These are phyloP conservation scores for Arctopsyche grandis DNA, from an alignment of 1,140 invertebrate genomes.

Conservation along the genomic window DNA sequence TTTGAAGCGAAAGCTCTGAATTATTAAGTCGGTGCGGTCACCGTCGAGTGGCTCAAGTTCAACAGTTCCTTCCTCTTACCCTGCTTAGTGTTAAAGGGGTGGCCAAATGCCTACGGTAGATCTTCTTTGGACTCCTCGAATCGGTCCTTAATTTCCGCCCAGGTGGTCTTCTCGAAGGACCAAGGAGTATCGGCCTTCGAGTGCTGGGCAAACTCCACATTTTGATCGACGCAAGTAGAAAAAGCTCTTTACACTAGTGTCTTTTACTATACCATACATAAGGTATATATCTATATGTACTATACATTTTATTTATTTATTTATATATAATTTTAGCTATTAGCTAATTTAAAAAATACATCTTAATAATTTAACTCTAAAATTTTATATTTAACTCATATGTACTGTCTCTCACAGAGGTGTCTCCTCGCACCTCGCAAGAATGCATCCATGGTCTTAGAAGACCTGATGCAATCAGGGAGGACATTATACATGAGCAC, in stretches of 20 bases:
- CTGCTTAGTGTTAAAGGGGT: not conserved
- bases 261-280: too few species aligned
- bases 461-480: too few species aligned
- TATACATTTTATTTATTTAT: too few species aligned
- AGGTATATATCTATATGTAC: too few species aligned
- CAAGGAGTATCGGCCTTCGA: slow-evolving; percentile 5
- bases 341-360: too few species aligned
- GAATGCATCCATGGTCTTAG: too few species aligned
- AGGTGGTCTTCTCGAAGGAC: not conserved
- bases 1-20: slow-evolving; percentile 7
- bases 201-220: slow-evolving; percentile 16
- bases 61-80: not conserved
- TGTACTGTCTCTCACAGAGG: too few species aligned
- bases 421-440: too few species aligned
- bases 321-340: too few species aligned
- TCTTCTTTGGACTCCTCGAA: not conserved
- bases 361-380: too few species aligned
- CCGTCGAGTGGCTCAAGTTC: not conserved
- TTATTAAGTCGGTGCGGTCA: slow-evolving; percentile 18
- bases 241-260: not conserved
- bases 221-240: not conserved
- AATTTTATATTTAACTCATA: too few species aligned
- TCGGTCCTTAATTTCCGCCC: slow-evolving; percentile 23
- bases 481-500: too few species aligned
- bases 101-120: not conserved